Evolutionary conservation across 2,888 invertebrate species (phyloP), one percentile per base, ranked within the genome.

Genomic region (Tipula helvola): DNA sequence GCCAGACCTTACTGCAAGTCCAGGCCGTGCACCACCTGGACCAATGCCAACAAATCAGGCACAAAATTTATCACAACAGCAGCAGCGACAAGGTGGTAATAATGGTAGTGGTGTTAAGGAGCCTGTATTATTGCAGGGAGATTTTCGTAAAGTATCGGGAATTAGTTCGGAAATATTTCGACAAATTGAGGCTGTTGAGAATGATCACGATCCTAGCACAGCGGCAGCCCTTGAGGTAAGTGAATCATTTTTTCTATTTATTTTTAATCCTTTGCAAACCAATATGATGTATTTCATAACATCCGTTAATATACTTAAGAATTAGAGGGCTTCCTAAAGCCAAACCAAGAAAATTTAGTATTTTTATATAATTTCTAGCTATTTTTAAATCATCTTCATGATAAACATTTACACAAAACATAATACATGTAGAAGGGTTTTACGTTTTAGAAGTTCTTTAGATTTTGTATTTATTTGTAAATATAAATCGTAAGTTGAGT

Each of bases 81-180:
- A 57, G 18, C 71, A 71, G 88, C 90, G 90, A 86, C 89, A 90
- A 85, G 93, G 92, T 93, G 88, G 83, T 42, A 85, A 84, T 39
- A 88, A 88, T 88, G 85, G 86, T 13, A 71, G 71, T 28, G 90
- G 90, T 86, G 89, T 90, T 89, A 91, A 91, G 90, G 95, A 95
- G 90, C 95, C 95, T 89, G 95, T 96, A 93, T 95, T 96, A 91
- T 93, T 97, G 92, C 97, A 97, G 93, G 96, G 97, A 89, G 97
- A 98, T 93, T 98, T 98, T 93, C 95, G 97, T 90, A 98, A 97
- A 95, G 97, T 98, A 91, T 97, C 97, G 92, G 98, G 98, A 90
- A 98, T 98, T 90, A 97, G 97, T 92, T 97, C 96, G 91, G 98
- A 98, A 93, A 97, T 98, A 92, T 98, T 98, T 94, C 96, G 97